phyloP scores from a whole-genome alignment of 30 jellyfish, hydroid and myxozoan species.

The Cassiopea andromeda region DNA sequence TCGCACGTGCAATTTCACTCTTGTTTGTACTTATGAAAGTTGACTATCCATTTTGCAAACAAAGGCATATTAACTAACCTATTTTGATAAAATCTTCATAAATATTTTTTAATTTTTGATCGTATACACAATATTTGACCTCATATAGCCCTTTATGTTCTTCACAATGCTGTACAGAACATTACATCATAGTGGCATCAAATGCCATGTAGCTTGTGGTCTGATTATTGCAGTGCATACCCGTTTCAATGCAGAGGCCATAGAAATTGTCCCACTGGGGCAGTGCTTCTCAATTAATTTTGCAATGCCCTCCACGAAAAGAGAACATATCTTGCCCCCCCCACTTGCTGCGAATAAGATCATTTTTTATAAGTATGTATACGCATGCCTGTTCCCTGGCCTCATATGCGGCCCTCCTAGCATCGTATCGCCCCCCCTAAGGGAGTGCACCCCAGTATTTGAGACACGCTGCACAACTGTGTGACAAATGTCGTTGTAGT shows the following conservation, averaged over 20 bases:
- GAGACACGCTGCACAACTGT: too few species aligned
- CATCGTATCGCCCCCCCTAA: too few species aligned
- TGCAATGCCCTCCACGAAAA: too few species aligned
- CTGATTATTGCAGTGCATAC: constrained; percentile 35
- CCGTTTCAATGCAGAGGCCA: not conserved
- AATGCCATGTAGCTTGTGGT: constrained; percentile 47
- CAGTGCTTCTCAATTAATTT: too few species aligned
- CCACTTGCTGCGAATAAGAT: too few species aligned
- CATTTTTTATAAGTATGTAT: too few species aligned
- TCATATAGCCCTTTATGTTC: constrained; percentile 40
- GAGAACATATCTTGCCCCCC: too few species aligned
- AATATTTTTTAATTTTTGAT: constrained; percentile 41
- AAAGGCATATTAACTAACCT: constrained; percentile 43
- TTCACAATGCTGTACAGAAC: constrained; percentile 34
- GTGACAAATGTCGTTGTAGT: too few species aligned
- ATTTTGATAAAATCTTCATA: constrained; percentile 59
- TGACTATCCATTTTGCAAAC: constrained; percentile 55
- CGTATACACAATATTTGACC: constrained; percentile 65
- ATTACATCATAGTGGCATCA: constrained; percentile 53
- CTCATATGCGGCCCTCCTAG: too few species aligned
- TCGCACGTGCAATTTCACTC: constrained; percentile 21
- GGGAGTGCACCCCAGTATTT: too few species aligned
- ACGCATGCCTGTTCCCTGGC: too few species aligned
- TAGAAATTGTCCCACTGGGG: too few species aligned
- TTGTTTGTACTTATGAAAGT: constrained; percentile 31